Percentiles rank a stretch among this genome's conserved stretches.
These are phyloP conservation scores for Heteropelma amictum DNA, from an alignment of 2,888 invertebrate species.

Conservation along the genomic window DNA sequence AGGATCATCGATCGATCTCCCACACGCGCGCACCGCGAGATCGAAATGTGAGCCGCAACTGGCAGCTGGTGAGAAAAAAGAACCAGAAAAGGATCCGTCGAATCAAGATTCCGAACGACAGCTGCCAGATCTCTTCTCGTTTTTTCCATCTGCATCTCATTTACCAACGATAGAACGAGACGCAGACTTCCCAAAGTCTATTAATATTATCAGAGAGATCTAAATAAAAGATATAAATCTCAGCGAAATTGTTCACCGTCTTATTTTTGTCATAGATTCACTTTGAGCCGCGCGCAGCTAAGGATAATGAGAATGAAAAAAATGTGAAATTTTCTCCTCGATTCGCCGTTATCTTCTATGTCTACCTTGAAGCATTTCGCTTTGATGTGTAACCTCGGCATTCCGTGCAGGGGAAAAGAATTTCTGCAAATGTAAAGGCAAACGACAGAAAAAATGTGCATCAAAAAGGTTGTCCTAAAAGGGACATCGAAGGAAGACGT, in stretches of 20 bases:
- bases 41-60: conserved; percentile 45
- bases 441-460: no score
- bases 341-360: no score
- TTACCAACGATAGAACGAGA: conserved; percentile 37
- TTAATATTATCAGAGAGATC: conserved; percentile 27
- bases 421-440: no score
- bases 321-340: no score
- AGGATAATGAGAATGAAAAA: conserved; percentile 26
- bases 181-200: conserved; percentile 34
- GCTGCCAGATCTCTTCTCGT: conserved; percentile 50
- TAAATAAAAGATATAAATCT: conserved; percentile 12
- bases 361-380: no score
- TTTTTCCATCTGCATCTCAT: conserved; percentile 53
- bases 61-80: conserved; percentile 54
- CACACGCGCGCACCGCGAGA: conserved; percentile 52
- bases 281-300: conserved; percentile 35
- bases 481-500: no score
- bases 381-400: no score
- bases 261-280: no score
- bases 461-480: no score
- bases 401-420: no score
- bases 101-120: conserved; percentile 57
- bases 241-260: conserved; percentile 50
- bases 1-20: conserved; percentile 54
- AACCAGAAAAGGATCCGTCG: conserved; percentile 41